Percentiles rank a stretch among this genome's conserved stretches.
These are phyloP conservation scores for Sporophila hypoxantha DNA, from an alignment of 2,113 vertebrate species.

Conservation along the genomic window DNA sequence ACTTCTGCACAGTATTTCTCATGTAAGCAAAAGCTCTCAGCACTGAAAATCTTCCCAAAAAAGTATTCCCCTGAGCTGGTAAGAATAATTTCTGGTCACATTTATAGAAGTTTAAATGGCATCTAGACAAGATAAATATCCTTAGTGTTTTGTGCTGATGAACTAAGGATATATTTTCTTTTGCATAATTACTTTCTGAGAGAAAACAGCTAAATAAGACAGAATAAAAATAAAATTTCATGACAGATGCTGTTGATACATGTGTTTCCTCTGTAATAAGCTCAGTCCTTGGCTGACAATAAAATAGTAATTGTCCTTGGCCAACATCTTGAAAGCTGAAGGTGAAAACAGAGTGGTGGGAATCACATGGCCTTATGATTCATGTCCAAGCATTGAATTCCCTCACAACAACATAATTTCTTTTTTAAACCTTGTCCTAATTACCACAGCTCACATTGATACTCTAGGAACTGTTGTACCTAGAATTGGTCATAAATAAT, in stretches of 20 bases:
- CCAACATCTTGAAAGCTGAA: neutral
- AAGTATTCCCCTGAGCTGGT: neutral
- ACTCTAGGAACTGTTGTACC: neutral
- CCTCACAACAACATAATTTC: neutral
- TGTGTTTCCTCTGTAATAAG: neutral
- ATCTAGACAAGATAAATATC: neutral
- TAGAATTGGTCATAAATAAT: neutral
- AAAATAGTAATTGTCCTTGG: neutral
- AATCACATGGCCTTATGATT: neutral
- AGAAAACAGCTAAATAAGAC: slow-evolving; percentile 12
- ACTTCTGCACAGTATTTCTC: neutral
- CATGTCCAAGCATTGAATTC: neutral
- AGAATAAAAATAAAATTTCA: neutral
- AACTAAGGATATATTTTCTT: neutral
- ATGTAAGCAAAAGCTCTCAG: neutral
- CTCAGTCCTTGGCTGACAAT: neutral
- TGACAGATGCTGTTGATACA: neutral
- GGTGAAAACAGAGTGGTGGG: neutral
- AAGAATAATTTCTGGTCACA: slow-evolving; percentile 6
- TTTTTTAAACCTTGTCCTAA: neutral
- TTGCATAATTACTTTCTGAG: slow-evolving; percentile 1
- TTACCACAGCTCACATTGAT: neutral
- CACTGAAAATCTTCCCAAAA: neutral
- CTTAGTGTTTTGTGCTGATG: neutral
- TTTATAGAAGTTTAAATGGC: neutral